phyloP scores from a whole-genome alignment of 2,888 invertebrate species.

The Trichogramma evanescens region DNA sequence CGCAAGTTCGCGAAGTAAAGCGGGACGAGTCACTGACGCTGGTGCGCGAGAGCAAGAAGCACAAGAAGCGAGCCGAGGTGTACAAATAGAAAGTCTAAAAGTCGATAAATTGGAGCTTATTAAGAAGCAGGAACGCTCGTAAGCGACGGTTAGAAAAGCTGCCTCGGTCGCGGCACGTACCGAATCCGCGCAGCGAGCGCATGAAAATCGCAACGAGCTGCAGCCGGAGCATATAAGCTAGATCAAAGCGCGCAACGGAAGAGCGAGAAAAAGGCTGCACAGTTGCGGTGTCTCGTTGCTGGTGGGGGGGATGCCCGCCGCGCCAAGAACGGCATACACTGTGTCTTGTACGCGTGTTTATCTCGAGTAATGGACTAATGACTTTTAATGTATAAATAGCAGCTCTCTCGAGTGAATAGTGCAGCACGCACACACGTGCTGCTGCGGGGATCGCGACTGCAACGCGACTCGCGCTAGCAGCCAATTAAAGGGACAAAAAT shows the following conservation, averaged over 20 bases:
- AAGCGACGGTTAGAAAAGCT: not conserved
- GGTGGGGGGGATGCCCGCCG: not conserved
- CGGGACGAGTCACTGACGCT: too few species aligned
- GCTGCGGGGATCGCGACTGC: slow-evolving; percentile 2
- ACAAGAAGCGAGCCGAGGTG: not conserved
- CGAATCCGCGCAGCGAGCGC: too few species aligned
- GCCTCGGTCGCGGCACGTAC: too few species aligned
- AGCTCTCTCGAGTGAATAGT: not conserved
- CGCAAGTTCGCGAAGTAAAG: too few species aligned
- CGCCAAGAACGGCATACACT: slow-evolving; percentile 3
- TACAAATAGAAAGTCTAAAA: not conserved
- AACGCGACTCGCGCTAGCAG: slow-evolving; percentile 24
- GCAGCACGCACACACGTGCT: not conserved
- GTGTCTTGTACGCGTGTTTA: slow-evolving; percentile 20
- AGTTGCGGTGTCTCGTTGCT: not conserved
- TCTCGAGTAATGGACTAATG: slow-evolving; percentile 39
- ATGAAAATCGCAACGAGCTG: too few species aligned
- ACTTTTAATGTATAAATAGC: slow-evolving; percentile 38
- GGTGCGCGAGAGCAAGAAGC: too few species aligned
- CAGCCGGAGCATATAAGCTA: not conserved
- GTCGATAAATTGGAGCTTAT: slow-evolving; percentile 21
- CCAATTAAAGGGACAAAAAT: slow-evolving; percentile 36
- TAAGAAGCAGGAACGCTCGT: slow-evolving; percentile 7
- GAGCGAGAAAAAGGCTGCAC: not conserved
- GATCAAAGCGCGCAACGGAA: not conserved